Evolutionary conservation across 2,888 invertebrate genomes (phyloP).

Genomic region (Chymomyza caudatula): DNA sequence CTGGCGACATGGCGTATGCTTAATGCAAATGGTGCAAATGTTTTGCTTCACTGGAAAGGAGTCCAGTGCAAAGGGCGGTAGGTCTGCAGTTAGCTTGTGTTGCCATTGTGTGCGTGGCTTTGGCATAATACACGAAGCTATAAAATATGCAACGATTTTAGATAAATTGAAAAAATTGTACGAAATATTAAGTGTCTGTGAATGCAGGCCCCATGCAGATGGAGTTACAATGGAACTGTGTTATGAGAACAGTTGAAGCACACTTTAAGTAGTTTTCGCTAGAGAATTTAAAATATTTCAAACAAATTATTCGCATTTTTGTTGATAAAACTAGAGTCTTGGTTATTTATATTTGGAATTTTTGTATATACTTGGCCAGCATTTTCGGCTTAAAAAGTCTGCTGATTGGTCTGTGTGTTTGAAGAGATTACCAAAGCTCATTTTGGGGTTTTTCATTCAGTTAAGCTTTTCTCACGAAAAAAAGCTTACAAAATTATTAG

Average conservation of each 20-base stretch:
- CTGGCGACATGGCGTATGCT: conserved; percentile 38
- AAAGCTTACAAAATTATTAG: too few species aligned
- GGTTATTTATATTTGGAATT: too few species aligned
- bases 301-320: too few species aligned
- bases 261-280: neutral
- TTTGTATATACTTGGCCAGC: too few species aligned
- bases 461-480: too few species aligned
- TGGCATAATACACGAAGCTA: conserved; percentile 41
- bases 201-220: neutral
- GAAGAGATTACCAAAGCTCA: too few species aligned
- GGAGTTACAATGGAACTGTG: neutral
- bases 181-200: neutral
- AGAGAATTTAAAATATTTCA: neutral
- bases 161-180: neutral
- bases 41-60: conserved; percentile 4
- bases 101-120: conserved; percentile 21
- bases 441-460: too few species aligned
- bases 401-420: too few species aligned
- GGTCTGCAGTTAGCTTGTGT: neutral
- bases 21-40: conserved; percentile 30
- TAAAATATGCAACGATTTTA: conserved; percentile 47
- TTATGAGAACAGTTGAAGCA: neutral
- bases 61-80: neutral
- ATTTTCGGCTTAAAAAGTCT: too few species aligned
- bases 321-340: too few species aligned